A percentile compares a stretch with the other conserved stretches of the same genome.
Conservation (phyloP, 1,140 invertebrate genomes). For the Lucilia sericata region DNA sequence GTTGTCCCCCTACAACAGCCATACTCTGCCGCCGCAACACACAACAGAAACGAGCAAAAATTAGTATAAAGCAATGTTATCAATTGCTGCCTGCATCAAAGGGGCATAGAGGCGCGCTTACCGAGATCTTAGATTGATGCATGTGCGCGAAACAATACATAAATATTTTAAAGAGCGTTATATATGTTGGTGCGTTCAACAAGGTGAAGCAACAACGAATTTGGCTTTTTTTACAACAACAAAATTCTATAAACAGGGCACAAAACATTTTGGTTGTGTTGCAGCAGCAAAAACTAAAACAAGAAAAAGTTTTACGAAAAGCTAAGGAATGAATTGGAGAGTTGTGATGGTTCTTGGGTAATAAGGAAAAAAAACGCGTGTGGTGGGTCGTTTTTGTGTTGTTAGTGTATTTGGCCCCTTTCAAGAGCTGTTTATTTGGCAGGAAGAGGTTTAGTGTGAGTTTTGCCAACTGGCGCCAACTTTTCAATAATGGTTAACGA, state of each 20-base stretch:
- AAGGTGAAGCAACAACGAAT: constrained; percentile 9
- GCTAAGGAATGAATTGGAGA: not conserved
- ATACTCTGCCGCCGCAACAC: not conserved
- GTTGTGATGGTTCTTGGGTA: not conserved
- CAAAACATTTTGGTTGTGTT: not conserved
- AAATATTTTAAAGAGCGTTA: not conserved
- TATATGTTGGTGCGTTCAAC: not conserved
- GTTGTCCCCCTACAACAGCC: not conserved
- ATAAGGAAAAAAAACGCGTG: constrained; percentile 13
- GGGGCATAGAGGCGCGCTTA: not conserved
- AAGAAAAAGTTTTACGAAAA: not conserved
- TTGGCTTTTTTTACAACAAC: constrained; percentile 8
- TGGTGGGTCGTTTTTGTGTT: constrained; percentile 21
- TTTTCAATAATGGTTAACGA: constrained; percentile 67
- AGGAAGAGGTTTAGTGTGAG: constrained; percentile 30
- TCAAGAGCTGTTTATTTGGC: not conserved
- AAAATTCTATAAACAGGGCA: not conserved
- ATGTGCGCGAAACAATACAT: not conserved
- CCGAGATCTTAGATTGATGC: constrained; percentile 26
- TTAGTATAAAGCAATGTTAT: constrained; percentile 38
- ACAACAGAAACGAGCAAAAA: constrained; percentile 2
- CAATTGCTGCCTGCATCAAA: constrained; percentile 23
- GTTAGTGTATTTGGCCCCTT: constrained; percentile 19
- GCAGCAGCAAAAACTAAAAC: not conserved
- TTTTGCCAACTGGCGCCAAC: constrained; percentile 66